Base-by-base conservation (phyloP, 1,140 invertebrate species). In the Physella acuta region DNA sequence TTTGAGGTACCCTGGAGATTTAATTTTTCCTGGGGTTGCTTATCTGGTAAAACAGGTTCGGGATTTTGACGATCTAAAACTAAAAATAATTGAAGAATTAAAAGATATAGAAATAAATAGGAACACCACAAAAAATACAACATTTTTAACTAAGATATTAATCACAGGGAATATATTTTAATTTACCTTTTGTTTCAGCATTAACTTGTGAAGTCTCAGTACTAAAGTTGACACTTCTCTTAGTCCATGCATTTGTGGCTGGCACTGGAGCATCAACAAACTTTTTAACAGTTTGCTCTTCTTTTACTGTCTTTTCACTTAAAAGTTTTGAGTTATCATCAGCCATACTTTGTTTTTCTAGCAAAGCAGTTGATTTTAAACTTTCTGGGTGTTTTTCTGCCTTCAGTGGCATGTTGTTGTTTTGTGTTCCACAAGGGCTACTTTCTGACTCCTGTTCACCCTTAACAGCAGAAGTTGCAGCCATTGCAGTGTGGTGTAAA, bases 161-260 rank as follows among this genome's bases (percentile, higher is more conserved):
- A n/a, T n/a, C n/a, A n/a, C n/a, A n/a, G n/a, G n/a, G n/a, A n/a
- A n/a, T n/a, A n/a, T n/a, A n/a, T n/a, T n/a, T n/a, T n/a, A n/a
- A n/a, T n/a, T 31, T 28, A 20, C 30, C 16, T 16, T 60, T 60
- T 4, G 26, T 20, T 20, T 60, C 16, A 30, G 17, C 26, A 16
- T 60, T 60, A 4, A 33, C 11, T 20, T 26, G 58, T 11, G 8
- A 20, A 11, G 39, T 20, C 20, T 44, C n/a, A 2, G 59, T 28
- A 24, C 34, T 56, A 11, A 56, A 3, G 30, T 52, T 37, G 11
- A 34, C n/a, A 39, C 51, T 56, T 20, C 64, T 33, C 49, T 66
- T 66, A 24, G 64, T 24, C 64, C 64, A 66, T 33, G 52, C 64
- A 66, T 66, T 66, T 37, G 64, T 66, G 36, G 52, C 51, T 36